Conservation (phyloP, 2,797 vertebrate species). For the Sebastes hopkinsi region DNA sequence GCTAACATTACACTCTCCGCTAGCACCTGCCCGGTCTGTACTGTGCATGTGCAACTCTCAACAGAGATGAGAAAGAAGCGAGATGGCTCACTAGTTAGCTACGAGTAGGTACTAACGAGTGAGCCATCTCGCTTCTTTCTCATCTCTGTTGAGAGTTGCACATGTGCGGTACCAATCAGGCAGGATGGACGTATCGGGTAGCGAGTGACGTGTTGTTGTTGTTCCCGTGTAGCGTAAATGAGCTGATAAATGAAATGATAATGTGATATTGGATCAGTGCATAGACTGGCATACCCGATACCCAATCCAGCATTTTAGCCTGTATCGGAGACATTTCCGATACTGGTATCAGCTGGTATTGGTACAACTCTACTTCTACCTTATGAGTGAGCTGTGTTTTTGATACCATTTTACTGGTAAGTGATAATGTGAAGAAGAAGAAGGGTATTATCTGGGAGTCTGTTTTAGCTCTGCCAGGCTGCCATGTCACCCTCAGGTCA, state of each 20-base stretch:
- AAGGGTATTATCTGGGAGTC: not conserved
- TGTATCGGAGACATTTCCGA: not conserved
- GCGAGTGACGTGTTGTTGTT: not conserved
- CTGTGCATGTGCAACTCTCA: too few species aligned
- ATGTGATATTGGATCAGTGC: not conserved
- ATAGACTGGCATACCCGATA: not conserved
- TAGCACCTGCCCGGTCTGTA: too few species aligned
- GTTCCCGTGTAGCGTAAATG: not conserved
- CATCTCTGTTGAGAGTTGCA: not conserved
- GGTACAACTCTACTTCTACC: not conserved
- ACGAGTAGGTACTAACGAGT: rapidly evolving
- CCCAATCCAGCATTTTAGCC: not conserved
- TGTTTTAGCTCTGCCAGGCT: slow-evolving; percentile 13
- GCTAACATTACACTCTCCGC: too few species aligned
- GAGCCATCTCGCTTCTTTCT: not conserved
- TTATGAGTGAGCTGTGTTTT: not conserved
- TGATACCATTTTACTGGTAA: not conserved
- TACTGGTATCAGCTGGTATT: not conserved
- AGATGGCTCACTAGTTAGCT: too few species aligned
- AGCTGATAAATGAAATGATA: too few species aligned
- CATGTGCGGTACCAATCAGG: not conserved
- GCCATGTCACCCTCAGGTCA: slow-evolving; percentile 42
- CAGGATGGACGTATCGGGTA: not conserved
- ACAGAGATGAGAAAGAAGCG: too few species aligned
- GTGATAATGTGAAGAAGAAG: not conserved